These are phyloP conservation scores for Hemistola chrysoprasaria DNA, from an alignment of 2,888 invertebrate genomes.

Conservation along the genomic window DNA sequence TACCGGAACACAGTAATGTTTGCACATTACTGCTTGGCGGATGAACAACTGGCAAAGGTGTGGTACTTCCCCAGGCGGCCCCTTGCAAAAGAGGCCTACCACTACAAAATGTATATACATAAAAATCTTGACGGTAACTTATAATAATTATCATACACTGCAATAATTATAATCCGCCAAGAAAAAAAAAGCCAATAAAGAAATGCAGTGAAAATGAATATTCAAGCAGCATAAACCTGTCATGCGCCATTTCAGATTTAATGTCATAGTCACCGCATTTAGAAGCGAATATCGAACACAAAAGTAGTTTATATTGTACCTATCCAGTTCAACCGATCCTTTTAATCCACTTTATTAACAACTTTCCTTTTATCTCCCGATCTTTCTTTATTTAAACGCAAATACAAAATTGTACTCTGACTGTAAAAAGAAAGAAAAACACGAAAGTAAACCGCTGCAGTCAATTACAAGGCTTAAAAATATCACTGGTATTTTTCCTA, in stretches of 20 bases:
- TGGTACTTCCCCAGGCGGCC: no score
- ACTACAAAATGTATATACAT: no score
- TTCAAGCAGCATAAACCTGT: constrained; percentile 8
- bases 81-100: no score
- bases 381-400: constrained; percentile 57
- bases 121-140: neutral
- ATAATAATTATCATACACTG: neutral
- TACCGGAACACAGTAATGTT: no score
- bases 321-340: constrained; percentile 42
- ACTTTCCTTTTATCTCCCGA: constrained; percentile 51
- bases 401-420: constrained; percentile 59
- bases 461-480: constrained; percentile 75
- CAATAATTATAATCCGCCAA: no score
- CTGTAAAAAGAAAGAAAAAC: constrained; percentile 46
- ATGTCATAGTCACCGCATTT: constrained; percentile 20
- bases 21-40: no score
- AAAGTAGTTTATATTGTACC: constrained; percentile 27
- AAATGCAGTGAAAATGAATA: constrained; percentile 11
- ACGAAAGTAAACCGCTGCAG: constrained; percentile 55
- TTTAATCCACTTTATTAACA: constrained; percentile 59
- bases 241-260: constrained; percentile 15
- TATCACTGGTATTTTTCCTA: constrained; percentile 66
- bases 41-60: no score
- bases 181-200: constrained; percentile 9
- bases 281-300: constrained; percentile 31